A percentile compares a stretch with the other conserved stretches of the same genome.
Conservation (phyloP, 1,140 invertebrate species). For the Lepidurus apus region DNA sequence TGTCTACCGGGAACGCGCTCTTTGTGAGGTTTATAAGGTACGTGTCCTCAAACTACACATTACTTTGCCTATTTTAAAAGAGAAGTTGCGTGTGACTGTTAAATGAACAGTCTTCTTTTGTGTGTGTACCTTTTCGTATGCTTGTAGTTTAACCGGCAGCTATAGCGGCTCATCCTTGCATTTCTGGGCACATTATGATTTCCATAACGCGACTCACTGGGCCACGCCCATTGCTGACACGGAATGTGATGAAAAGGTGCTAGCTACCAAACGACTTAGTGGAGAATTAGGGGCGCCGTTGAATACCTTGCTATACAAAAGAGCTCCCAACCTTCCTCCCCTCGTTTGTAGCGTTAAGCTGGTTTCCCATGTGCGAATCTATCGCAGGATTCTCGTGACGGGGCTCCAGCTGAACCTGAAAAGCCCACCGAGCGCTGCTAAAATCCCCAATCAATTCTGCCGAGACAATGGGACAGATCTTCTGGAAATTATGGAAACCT, state of each 20-base stretch:
- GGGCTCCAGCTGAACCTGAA: slow-evolving; percentile 65
- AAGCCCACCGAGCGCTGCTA: slow-evolving; percentile 27
- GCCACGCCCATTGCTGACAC: slow-evolving; percentile 65
- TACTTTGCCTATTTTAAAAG: background rate
- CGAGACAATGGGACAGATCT: slow-evolving; percentile 28
- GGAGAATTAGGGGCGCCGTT: slow-evolving; percentile 70
- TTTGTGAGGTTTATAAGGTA: slow-evolving; percentile 54
- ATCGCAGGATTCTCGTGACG: slow-evolving; percentile 68
- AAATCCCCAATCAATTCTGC: slow-evolving; percentile 1
- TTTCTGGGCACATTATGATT: slow-evolving; percentile 88
- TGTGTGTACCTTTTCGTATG: background rate
- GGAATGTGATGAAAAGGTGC: slow-evolving; percentile 76
- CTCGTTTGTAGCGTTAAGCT: slow-evolving; percentile 75
- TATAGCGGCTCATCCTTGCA: slow-evolving; percentile 80
- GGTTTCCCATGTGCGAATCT: slow-evolving; percentile 69
- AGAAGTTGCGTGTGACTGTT: slow-evolving; percentile 19
- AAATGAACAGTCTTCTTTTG: background rate
- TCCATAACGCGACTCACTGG: slow-evolving; percentile 80
- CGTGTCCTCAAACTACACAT: background rate
- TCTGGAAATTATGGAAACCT: slow-evolving; percentile 11
- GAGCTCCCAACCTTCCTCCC: slow-evolving; percentile 42
- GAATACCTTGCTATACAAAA: slow-evolving; percentile 78
- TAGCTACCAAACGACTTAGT: slow-evolving; percentile 58
- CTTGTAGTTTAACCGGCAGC: slow-evolving; percentile 72
- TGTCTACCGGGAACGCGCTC: slow-evolving; percentile 74